Evolutionary conservation across 1,140 invertebrate species (phyloP), one percentile per base, ranked within the genome.

Genomic region (Chlorops oryzae): DNA sequence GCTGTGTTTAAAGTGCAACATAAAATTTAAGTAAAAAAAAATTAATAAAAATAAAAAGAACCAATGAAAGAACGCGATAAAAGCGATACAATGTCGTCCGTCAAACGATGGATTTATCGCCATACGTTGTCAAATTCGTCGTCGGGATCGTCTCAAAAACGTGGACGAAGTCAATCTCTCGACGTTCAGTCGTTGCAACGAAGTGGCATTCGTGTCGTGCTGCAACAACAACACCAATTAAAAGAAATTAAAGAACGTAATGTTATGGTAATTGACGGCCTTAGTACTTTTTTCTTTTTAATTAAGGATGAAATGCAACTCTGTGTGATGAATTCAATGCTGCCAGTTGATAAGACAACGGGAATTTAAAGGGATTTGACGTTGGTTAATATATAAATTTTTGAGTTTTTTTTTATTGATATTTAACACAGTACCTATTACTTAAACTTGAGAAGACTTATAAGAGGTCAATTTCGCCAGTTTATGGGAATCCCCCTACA

Each of bases 131-230:
- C 37, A 67, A 77, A 41, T 50, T 82, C 83, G 3, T 51, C 62
- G 12, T 20, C 20, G 18, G 34, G 27, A 13, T 35, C 52, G 10
- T 66, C 63, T 50, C 59, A 54, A 5, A 54, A 58, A 5, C 64
- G 68, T 18, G 68, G 62, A 43, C 77, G 87, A 32, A 88, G 86
- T 67, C 77, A 85, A 44, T 89, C 87, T 9, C 72, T 90, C 59
- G 87, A 89, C 73, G 81, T 87, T 4, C 80, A 84, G 52, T 79
- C 83, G 5, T 71, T 90, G 45, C 85, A 88, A 55, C 71, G 78
- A 7, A 82, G 82, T 39, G 87, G 86, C 13, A 79, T 89, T 46
- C 76, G 80, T 15, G 64, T 81, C n/a, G 74, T 85, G 3, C 76
- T 54, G 25, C 48, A 54, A 57, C n/a, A n/a, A n/a, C n/a, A n/a